A percentile compares a stretch with the other conserved stretches of the same genome.
Conservation (phyloP, 2,888 invertebrate species). For the Norana najaformis region DNA sequence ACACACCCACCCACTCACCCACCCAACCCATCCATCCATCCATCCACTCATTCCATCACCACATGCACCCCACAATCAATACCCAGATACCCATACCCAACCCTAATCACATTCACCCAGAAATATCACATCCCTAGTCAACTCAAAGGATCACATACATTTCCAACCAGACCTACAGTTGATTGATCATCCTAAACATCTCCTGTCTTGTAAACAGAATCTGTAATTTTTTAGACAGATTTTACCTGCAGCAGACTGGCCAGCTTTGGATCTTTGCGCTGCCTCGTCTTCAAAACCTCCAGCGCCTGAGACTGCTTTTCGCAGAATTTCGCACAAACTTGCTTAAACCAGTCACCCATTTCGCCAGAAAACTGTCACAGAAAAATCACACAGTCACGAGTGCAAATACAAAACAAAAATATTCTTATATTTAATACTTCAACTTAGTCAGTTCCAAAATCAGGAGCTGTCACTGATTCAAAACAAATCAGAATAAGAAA, state of each 20-base stretch:
- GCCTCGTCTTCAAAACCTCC: constrained; percentile 76
- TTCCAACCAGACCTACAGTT: no score
- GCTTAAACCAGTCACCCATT: constrained; percentile 76
- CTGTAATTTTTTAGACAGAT: constrained; percentile 36
- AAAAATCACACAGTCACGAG: constrained; percentile 23
- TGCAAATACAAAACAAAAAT: constrained; percentile 25
- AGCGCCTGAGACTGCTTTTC: constrained; percentile 84
- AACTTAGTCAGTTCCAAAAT: neutral
- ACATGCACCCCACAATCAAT: neutral
- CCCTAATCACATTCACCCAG: neutral
- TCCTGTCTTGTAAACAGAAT: no score
- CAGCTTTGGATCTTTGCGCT: constrained; percentile 80
- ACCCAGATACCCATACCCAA: neutral
- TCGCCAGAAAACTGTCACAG: constrained; percentile 74
- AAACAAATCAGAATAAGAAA: neutral
- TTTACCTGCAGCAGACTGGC: constrained; percentile 73
- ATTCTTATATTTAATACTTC: neutral
- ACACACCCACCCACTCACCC: no score
- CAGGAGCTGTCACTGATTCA: no score
- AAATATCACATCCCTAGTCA: neutral
- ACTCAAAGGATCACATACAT: no score
- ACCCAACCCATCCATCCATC: no score
- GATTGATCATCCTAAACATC: no score
- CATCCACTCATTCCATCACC: no score
- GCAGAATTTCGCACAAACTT: constrained; percentile 81